Conservation (phyloP, 2,113 vertebrate genomes). For the Oryctolagus cuniculus region DNA sequence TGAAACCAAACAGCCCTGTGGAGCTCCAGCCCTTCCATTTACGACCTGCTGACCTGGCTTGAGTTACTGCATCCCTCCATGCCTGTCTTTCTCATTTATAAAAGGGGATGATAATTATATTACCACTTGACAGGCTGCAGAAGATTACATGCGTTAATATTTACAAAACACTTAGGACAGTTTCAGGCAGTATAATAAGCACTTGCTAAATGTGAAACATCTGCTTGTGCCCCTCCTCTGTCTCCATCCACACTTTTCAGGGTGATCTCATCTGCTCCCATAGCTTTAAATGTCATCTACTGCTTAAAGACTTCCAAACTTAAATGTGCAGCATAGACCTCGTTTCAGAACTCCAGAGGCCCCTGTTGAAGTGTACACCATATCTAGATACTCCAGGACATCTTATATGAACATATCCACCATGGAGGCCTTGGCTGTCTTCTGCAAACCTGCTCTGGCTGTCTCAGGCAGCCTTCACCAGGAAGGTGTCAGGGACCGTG, state of each 20-base stretch:
- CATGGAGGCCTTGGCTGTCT: not conserved
- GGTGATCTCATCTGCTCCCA: not conserved
- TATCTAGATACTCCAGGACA: not conserved
- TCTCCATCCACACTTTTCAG: not conserved
- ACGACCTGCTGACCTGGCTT: not conserved
- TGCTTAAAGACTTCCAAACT: not conserved
- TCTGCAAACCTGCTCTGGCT: not conserved
- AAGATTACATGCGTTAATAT: not conserved
- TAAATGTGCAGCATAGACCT: not conserved
- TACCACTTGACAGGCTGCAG: not conserved
- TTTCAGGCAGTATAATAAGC: not conserved
- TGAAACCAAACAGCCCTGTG: not conserved
- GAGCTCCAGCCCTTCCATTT: not conserved
- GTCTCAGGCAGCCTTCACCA: not conserved
- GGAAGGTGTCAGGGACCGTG: not conserved
- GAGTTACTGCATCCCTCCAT: not conserved
- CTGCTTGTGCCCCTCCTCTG: not conserved
- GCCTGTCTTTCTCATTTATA: not conserved
- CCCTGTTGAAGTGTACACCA: not conserved
- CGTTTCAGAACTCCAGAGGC: not conserved
- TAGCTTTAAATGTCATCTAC: not conserved
- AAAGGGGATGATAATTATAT: not conserved
- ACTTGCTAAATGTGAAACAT: not conserved
- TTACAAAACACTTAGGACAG: conserved; percentile 22
- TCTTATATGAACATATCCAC: not conserved